Evolutionary conservation across 2,797 vertebrate species (phyloP).

Genomic region (Danio choprae): DNA sequence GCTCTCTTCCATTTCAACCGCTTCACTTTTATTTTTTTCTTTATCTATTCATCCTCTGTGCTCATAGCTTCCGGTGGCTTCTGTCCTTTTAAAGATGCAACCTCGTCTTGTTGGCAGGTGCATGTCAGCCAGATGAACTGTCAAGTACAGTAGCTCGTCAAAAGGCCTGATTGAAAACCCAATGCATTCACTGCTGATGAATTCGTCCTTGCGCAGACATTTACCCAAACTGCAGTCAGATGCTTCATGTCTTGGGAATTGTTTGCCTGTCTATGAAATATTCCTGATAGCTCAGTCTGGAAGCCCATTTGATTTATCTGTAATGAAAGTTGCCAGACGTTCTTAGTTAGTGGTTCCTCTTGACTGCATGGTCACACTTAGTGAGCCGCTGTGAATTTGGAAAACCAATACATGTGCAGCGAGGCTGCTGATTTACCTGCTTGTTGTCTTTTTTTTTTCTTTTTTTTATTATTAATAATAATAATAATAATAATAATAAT

Average conservation of each 20-base stretch:
- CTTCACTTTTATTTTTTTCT: conserved; percentile 11
- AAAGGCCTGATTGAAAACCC: conserved; percentile 38
- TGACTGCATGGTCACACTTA: background rate
- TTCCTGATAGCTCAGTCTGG: conserved; percentile 22
- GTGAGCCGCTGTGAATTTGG: background rate
- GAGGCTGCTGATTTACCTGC: background rate
- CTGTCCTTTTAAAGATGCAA: conserved; percentile 20
- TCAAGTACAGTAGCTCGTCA: conserved; percentile 28
- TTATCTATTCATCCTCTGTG: conserved; percentile 1
- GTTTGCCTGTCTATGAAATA: conserved; percentile 20
- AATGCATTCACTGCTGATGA: conserved; percentile 31
- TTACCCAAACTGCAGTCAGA: conserved; percentile 11
- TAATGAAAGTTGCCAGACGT: conserved; percentile 7
- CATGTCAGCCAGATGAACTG: conserved; percentile 14
- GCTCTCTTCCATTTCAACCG: conserved; percentile 9
- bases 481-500: too few species aligned
- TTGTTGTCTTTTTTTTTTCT: too few species aligned
- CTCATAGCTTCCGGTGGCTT: conserved; percentile 16
- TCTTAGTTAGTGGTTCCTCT: background rate
- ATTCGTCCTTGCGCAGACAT: conserved; percentile 6
- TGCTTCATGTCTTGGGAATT: conserved; percentile 8
- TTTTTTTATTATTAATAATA: too few species aligned
- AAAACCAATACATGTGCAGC: background rate
- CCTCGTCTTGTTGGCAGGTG: conserved; percentile 34
- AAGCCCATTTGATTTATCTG: conserved; percentile 13